These are phyloP conservation scores for Tribolium freemani DNA, from an alignment of 2,888 invertebrate genomes.

Conservation along the genomic window DNA sequence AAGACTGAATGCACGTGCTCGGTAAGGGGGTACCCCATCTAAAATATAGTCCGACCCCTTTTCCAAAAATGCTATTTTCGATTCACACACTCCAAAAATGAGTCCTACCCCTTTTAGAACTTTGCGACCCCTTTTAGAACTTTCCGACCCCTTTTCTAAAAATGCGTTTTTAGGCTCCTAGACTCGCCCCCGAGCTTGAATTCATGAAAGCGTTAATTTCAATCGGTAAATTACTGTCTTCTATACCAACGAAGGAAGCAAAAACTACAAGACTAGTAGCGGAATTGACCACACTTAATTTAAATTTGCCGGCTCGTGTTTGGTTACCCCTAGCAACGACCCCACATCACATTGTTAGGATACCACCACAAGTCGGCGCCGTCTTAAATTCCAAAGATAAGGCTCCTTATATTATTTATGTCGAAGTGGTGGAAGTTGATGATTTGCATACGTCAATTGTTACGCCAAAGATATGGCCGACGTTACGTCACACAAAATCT, in stretches of 20 bases:
- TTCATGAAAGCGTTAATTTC: slow-evolving; percentile 90
- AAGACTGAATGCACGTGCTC: slow-evolving; percentile 84
- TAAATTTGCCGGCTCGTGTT: slow-evolving; percentile 97
- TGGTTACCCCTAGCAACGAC: slow-evolving; percentile 94
- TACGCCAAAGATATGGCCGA: slow-evolving; percentile 89
- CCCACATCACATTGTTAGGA: slow-evolving; percentile 94
- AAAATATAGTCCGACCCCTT: neutral
- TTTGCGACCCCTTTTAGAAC: neutral
- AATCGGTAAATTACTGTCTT: slow-evolving; percentile 87
- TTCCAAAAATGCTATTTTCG: neutral
- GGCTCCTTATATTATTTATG: slow-evolving; percentile 98
- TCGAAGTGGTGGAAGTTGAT: slow-evolving; percentile 93
- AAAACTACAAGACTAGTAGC: slow-evolving; percentile 93
- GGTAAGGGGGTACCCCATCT: slow-evolving; percentile 66
- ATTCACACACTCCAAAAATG: neutral
- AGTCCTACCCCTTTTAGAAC: neutral
- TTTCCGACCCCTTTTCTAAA: neutral
- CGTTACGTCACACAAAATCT: slow-evolving; percentile 91
- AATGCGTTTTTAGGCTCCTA: slow-evolving; percentile 77
- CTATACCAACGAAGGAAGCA: slow-evolving; percentile 89
- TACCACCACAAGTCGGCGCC: slow-evolving; percentile 97
- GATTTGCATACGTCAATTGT: slow-evolving; percentile 87
- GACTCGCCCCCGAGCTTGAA: slow-evolving; percentile 86
- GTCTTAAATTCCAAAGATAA: slow-evolving; percentile 99
- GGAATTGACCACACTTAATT: slow-evolving; percentile 92